phyloP scores from a whole-genome alignment of 2,797 vertebrate genomes.

The Poecilia picta region DNA sequence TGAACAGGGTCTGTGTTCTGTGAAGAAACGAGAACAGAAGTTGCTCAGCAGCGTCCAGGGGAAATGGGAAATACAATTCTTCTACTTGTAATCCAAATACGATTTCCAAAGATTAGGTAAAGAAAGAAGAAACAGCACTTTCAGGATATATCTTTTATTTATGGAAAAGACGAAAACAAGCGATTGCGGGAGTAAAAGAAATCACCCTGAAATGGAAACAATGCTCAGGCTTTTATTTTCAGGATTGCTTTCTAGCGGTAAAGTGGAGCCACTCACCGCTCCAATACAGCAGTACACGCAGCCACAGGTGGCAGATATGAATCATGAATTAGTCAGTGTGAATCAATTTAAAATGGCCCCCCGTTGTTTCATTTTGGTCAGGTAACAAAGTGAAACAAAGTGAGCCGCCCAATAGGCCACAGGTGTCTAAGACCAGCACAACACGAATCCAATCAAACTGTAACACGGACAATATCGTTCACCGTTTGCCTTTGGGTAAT shows the following conservation, averaged over 20 bases:
- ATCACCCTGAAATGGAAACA: constrained; percentile 21
- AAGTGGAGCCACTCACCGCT: constrained; percentile 40
- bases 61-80: neutral
- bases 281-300: constrained; percentile 43
- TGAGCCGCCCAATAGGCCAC: constrained; percentile 54
- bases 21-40: constrained; percentile 28
- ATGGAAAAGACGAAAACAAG: constrained; percentile 7
- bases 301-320: constrained; percentile 74
- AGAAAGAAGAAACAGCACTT: neutral
- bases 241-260: constrained; percentile 10
- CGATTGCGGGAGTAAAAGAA: constrained; percentile 12
- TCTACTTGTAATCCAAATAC: neutral
- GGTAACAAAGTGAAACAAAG: constrained; percentile 68
- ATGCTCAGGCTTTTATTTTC: constrained; percentile 37
- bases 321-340: constrained; percentile 72
- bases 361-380: constrained; percentile 56
- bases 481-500: constrained; percentile 56
- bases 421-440: constrained; percentile 63
- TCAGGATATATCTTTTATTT: neutral
- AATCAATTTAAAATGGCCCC: constrained; percentile 71
- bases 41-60: neutral
- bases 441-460: constrained; percentile 66
- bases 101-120: neutral
- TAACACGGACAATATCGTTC: constrained; percentile 60
- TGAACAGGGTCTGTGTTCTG: constrained; percentile 91